Evolutionary conservation across 1,140 invertebrate species (phyloP).

Genomic region (Streblospio benedicti): DNA sequence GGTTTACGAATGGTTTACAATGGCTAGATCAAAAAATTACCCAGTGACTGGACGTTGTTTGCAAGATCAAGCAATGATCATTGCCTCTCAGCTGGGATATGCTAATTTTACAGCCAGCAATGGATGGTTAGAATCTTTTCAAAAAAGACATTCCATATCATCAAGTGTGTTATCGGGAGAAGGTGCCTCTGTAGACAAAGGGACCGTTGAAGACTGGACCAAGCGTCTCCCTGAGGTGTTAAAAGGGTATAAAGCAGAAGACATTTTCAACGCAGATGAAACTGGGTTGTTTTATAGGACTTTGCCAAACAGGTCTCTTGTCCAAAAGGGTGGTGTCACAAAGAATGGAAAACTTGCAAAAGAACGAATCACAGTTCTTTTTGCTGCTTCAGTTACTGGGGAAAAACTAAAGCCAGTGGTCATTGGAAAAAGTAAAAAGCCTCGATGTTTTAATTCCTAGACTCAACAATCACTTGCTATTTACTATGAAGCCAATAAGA

Average conservation of each 20-base stretch:
- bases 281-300: conserved; percentile 23
- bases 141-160: not conserved
- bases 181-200: not conserved
- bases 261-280: conserved; percentile 29
- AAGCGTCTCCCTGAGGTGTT: conserved; percentile 4
- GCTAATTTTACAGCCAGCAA: not conserved
- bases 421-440: no score
- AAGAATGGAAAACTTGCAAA: conserved; percentile 26
- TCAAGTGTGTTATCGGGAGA: not conserved
- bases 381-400: no score
- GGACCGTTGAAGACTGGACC: conserved; percentile 1
- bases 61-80: not conserved
- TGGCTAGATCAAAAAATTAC: not conserved
- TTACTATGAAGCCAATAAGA: no score
- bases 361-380: conserved; percentile 22
- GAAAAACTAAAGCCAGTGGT: no score
- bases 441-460: no score
- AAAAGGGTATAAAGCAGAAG: conserved; percentile 7
- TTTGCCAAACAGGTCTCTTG: conserved; percentile 23
- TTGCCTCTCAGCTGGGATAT: not conserved
- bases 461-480: no score
- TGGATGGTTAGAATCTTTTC: not conserved
- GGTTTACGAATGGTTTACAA: not conserved
- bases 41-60: not conserved
- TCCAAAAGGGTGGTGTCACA: conserved; percentile 18